Evolutionary conservation across 2,888 invertebrate genomes (phyloP).

Genomic region (Acleris cristana): DNA sequence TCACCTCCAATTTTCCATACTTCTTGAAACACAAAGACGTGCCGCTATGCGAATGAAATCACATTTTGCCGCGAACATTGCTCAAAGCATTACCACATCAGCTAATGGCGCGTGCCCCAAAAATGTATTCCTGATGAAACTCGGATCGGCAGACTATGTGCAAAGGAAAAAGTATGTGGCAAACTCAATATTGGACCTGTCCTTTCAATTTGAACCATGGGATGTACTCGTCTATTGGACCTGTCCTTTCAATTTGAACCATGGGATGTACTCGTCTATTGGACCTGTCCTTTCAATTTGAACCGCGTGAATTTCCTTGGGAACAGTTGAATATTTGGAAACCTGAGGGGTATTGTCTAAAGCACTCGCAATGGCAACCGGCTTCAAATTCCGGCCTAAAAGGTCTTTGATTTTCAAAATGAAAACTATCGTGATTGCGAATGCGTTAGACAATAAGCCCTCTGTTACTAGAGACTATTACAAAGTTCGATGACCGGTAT

Average conservation of each 20-base stretch:
- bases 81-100: slow-evolving; percentile 55
- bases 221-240: background rate
- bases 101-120: slow-evolving; percentile 57
- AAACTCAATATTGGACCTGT: background rate
- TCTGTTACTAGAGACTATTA: too few relatives aligned
- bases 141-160: slow-evolving; percentile 6
- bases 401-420: too few relatives aligned
- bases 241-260: background rate
- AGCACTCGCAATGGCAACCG: too few relatives aligned
- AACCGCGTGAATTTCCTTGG: too few relatives aligned
- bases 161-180: background rate
- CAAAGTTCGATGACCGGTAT: too few relatives aligned
- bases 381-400: too few relatives aligned
- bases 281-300: background rate
- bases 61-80: slow-evolving; percentile 45
- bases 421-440: too few relatives aligned
- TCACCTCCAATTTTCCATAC: slow-evolving; percentile 6
- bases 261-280: background rate
- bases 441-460: too few relatives aligned
- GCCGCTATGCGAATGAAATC: slow-evolving; percentile 40
- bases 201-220: background rate
- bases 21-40: slow-evolving; percentile 31
- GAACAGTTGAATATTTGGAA: too few relatives aligned
- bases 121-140: slow-evolving; percentile 50
- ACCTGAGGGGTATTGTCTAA: too few relatives aligned